A percentile compares a stretch with the other conserved stretches of the same genome.
Conservation (phyloP, 2,888 invertebrate genomes). For the Eustalomyia histrio region DNA sequence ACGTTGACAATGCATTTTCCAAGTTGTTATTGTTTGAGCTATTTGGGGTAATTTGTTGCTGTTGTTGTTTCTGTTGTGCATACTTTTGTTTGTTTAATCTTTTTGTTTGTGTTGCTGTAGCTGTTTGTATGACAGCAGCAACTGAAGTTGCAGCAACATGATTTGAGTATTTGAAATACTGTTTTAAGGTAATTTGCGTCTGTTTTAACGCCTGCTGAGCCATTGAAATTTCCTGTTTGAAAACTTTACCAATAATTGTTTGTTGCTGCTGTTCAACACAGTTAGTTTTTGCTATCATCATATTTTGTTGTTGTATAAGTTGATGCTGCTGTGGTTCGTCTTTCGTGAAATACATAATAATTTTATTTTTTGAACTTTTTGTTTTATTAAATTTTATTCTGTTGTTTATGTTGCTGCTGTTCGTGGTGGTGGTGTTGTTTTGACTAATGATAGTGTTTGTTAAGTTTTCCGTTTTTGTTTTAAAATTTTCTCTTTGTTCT, state of each 20-base stretch:
- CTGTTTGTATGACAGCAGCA: not conserved
- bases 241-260: constrained; percentile 51
- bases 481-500: constrained; percentile 6
- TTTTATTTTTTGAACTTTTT: constrained; percentile 24
- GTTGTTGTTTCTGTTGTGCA: constrained; percentile 36
- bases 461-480: constrained; percentile 17
- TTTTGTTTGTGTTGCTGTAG: constrained; percentile 21
- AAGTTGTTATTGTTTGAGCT: constrained; percentile 27
- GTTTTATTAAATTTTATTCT: constrained; percentile 30
- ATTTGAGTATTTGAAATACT: constrained; percentile 39
- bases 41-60: constrained; percentile 21
- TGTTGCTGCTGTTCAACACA: constrained; percentile 2
- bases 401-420: constrained; percentile 17
- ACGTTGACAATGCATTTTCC: constrained; percentile 26
- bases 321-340: constrained; percentile 33
- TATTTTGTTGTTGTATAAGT: not conserved
- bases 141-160: constrained; percentile 12
- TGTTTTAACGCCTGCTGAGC: constrained; percentile 41
- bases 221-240: constrained; percentile 45
- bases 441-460: constrained; percentile 29
- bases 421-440: not conserved
- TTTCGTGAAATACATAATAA: constrained; percentile 31
- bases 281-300: constrained; percentile 19
- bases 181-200: constrained; percentile 51
- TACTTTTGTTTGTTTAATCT: constrained; percentile 51